Conservation (phyloP, 2,797 vertebrate species). For the Sebastolobus altivelis region DNA sequence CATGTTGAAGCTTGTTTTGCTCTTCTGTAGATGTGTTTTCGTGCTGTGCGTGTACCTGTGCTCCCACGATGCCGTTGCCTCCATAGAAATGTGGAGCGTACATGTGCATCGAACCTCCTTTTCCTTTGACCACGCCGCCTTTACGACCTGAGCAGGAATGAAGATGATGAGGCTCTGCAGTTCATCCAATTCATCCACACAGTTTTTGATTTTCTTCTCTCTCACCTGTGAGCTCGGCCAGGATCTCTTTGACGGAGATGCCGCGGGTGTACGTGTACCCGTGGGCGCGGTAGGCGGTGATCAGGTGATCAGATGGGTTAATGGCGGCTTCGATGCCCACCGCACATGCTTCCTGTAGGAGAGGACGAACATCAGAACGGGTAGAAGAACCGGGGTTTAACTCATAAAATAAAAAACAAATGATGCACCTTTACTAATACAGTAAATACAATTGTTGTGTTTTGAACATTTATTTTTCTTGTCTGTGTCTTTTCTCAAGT, state of each 20-base stretch:
- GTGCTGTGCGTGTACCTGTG: constrained; percentile 86
- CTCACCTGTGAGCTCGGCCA: constrained; percentile 95
- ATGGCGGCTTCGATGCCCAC: constrained; percentile 92
- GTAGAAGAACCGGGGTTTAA: too few relatives aligned
- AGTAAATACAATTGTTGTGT: neutral
- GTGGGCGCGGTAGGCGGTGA: constrained; percentile 94
- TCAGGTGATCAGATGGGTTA: constrained; percentile 92
- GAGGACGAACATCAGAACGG: neutral
- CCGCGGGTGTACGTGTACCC: constrained; percentile 93
- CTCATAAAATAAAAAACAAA: too few relatives aligned
- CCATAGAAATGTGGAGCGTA: constrained; percentile 93
- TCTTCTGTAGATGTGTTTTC: neutral
- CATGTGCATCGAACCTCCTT: constrained; percentile 98
- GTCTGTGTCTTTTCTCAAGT: too few relatives aligned
- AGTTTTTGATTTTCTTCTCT: accelerated
- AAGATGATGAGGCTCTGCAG: neutral
- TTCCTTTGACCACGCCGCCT: constrained; percentile 93
- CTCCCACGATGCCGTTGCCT: constrained; percentile 97
- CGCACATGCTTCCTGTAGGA: constrained; percentile 93
- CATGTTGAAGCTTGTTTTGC: accelerated
- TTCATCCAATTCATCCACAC: accelerated
- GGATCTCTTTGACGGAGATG: constrained; percentile 88
- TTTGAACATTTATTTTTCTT: too few relatives aligned
- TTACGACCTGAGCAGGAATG: constrained; percentile 82
- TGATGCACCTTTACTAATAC: neutral